These are phyloP conservation scores for Lamellibrachia satsuma DNA, from an alignment of 2,888 invertebrate genomes.

Conservation along the genomic window DNA sequence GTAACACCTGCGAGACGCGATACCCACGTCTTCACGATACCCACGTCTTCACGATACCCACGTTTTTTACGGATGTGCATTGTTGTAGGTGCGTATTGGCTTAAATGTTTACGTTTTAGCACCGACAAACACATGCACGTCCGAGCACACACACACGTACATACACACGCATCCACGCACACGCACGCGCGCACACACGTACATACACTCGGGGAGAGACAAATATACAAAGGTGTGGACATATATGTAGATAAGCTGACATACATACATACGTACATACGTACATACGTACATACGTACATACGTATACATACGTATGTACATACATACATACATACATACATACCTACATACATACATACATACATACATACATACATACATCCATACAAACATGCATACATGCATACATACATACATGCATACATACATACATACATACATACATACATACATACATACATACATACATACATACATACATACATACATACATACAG, in stretches of 20 bases:
- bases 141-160: neutral
- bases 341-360: neutral
- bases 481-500: too few species aligned
- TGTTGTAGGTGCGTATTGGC: too few species aligned
- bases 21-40: neutral
- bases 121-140: too few species aligned
- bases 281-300: neutral
- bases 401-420: neutral
- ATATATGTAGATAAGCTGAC: neutral
- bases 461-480: neutral
- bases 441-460: neutral
- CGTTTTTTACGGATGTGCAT: too few species aligned
- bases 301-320: constrained; percentile 17
- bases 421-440: neutral
- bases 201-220: neutral
- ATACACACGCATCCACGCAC: neutral
- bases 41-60: too few species aligned
- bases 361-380: neutral
- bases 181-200: neutral
- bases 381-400: neutral
- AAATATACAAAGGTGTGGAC: neutral
- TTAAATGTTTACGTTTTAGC: too few species aligned
- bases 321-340: constrained; percentile 19
- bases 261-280: too few species aligned
- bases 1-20: neutral